Base-by-base conservation (phyloP, 1,140 invertebrate species). In the Dendroctonus valens region DNA sequence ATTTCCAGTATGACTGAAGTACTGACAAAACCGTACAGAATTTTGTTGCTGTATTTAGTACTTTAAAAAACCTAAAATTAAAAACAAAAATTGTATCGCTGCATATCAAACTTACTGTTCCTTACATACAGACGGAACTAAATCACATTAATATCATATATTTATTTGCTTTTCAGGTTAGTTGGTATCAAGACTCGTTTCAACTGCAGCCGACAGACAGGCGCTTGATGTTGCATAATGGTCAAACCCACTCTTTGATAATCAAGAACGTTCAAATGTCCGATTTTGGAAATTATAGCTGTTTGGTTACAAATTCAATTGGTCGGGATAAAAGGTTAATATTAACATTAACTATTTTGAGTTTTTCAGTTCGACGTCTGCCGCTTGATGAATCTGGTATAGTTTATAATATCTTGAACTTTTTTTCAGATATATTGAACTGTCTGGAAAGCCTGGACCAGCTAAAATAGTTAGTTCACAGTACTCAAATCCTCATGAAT, bases 251-350 rank as follows among this genome's bases (percentile, higher is more conserved):
- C 63, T 77, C 78, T 0, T 70, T 83, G 42, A 80, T 77, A 46
- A 79, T 83, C 26, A 72, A 75, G 9, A 79, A 81, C 66, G 76
- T 83, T 8, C 79, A 81, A 51, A 66, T 75, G 8, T 73, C 78
- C 7, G 83, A 84, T 71, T 84, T 83, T 74, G 82, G 82, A 7
- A 82, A 83, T 65, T 84, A 83, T 79, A 88, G 87, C 67, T 90
- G 88, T 72, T 83, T 85, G 26, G 88, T 88, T 0, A 84, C 87
- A 73, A 91, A 91, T 77, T 85, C 82, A 49, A 80, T 89, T 44
- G 88, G 88, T 39, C 79, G 85, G 3, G 85, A 86, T 3, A 84
- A 85, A 41, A 85, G 79, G 62, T 68, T 50, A 12, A 9, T 7
- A 15, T 5, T 38, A 52, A 15, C 50, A 52, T 12, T 12, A 26